Percentiles rank a stretch among this genome's conserved stretches.
These are phyloP conservation scores for Silurus aristotelis DNA, from an alignment of 2,797 vertebrate species.

Conservation along the genomic window DNA sequence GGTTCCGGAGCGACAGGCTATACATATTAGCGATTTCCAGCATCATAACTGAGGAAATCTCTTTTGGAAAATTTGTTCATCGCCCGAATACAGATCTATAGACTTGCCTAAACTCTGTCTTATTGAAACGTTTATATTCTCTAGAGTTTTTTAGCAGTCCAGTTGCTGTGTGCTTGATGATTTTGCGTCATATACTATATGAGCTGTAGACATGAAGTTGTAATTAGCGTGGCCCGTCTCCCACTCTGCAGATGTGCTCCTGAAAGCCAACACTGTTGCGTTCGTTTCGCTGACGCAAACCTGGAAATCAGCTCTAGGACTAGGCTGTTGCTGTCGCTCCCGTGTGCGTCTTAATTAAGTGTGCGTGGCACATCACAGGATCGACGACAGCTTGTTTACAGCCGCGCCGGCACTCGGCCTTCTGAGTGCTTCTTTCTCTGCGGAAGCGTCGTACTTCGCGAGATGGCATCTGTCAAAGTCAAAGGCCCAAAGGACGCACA, in stretches of 20 bases:
- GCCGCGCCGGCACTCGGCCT: background rate
- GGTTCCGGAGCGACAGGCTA: background rate
- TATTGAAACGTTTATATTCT: background rate
- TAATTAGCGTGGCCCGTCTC: background rate
- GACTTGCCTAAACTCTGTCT: background rate
- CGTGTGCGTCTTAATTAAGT: background rate
- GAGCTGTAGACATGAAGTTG: background rate
- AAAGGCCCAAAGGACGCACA: constrained; percentile 21
- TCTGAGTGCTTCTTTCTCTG: background rate
- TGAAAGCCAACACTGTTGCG: background rate
- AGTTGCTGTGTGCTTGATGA: background rate
- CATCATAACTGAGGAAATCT: background rate
- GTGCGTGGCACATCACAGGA: background rate
- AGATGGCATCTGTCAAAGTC: constrained; percentile 25
- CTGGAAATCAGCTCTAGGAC: too few species aligned
- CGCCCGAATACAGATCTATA: too few species aligned
- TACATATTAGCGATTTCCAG: background rate
- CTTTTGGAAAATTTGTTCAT: background rate
- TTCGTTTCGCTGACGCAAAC: background rate
- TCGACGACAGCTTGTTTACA: constrained; percentile 7
- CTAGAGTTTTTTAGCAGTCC: background rate
- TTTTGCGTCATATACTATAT: background rate
- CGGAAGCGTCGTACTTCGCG: background rate
- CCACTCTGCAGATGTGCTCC: background rate
- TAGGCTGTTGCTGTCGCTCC: background rate